Evolutionary conservation across 2,797 vertebrate species (phyloP), one percentile per base, ranked within the genome.

Genomic region (Cryptoblepharus egeriae): DNA sequence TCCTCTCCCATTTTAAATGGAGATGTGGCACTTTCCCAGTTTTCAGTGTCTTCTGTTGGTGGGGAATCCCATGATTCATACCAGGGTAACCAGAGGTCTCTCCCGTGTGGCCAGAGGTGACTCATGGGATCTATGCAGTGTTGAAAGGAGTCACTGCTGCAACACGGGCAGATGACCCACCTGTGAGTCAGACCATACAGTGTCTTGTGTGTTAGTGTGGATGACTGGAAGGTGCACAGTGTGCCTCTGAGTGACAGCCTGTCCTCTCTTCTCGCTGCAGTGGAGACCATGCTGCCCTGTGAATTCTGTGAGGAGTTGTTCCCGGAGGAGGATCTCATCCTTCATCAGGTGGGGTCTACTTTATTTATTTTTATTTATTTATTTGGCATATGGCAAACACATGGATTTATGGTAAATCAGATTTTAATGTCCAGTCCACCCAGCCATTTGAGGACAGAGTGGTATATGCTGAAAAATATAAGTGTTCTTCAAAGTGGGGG

Each of bases 231-330:
- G 64, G 2, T 0, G 2, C 11, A 22, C 28, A 4, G 2, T 10
- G 11, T 0, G 7, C 45, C 45, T 75, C 60, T 22, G 1, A 3
- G 20, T 24, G 11, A 0, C 1, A 11, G 67, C 55, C 7, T 20
- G 1, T 32, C 30, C 68, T 60, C 1, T 65, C 52, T 55, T 3
- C 78, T 88, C 9, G 11, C 74, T 94, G 81, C 90, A 91, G 95
- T 85, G 1, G 74, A 89, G 35, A 91, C 94, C 84, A 97, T 98
- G 97, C 86, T 99, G 89, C 98, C 98, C 1, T 99, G 98, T 86
- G 99, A 99, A 91, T 99, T 99, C 86, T 99, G 99, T 69, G 99
- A 99, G 92, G 97, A 98, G 92, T 96, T 99, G 74, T 99, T 97
- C 94, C 98, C 98, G 28, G 98, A 97, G 71, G 97, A 98, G n/a